Conservation (phyloP, 2,888 invertebrate species). For the Scaptodrosophila latifasciaeformis region DNA sequence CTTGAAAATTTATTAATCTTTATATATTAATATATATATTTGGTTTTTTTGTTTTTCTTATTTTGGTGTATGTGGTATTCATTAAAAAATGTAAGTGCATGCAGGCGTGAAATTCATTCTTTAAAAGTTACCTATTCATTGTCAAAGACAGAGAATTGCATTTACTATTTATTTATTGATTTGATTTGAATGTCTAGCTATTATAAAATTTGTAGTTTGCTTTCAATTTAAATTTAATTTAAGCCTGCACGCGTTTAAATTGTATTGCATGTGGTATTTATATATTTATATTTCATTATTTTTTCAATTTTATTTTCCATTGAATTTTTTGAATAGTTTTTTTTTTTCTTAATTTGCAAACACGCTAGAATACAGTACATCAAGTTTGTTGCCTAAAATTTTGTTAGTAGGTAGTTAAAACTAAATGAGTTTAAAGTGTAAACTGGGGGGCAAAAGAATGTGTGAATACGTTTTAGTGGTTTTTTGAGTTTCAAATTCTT, state of each 20-base stretch:
- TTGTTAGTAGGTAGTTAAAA: not conserved
- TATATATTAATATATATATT: slow-evolving; percentile 1
- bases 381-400: slow-evolving; percentile 54
- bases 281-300: slow-evolving; percentile 14
- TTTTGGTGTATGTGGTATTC: slow-evolving; percentile 17
- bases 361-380: slow-evolving; percentile 59
- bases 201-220: slow-evolving; percentile 25
- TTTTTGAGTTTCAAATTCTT: not conserved
- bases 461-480: slow-evolving; percentile 46
- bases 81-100: slow-evolving; percentile 35
- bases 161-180: slow-evolving; percentile 5
- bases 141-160: not conserved
- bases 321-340: slow-evolving; percentile 28
- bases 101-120: slow-evolving; percentile 34
- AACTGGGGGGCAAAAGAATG: slow-evolving; percentile 7
- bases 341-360: slow-evolving; percentile 35
- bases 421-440: slow-evolving; percentile 37
- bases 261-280: slow-evolving; percentile 24
- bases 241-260: slow-evolving; percentile 29
- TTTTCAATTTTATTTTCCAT: slow-evolving; percentile 13
- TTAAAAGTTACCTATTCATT: slow-evolving; percentile 18
- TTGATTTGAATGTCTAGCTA: slow-evolving; percentile 23
- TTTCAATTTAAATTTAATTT: slow-evolving; percentile 6
- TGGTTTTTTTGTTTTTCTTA: slow-evolving; percentile 28
- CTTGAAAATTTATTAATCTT: not conserved